A percentile compares a stretch with the other conserved stretches of the same genome.
phyloP scores from a whole-genome alignment of 2,797 vertebrate species.

The Nasua narica region DNA sequence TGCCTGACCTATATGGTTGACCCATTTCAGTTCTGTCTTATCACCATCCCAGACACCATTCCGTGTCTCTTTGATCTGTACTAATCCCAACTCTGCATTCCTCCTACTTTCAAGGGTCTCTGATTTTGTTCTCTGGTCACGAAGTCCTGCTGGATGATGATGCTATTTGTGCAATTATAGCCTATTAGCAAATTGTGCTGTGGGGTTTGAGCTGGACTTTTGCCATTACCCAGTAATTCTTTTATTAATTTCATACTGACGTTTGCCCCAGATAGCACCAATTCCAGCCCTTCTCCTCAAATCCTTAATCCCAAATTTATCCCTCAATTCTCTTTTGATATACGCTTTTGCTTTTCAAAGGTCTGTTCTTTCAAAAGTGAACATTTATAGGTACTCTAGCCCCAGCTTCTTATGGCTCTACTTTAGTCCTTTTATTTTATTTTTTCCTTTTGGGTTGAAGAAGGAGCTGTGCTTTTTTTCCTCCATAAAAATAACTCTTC shows the following conservation, averaged over 20 bases:
- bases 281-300: not conserved
- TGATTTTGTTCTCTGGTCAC: not conserved
- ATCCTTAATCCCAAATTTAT: not conserved
- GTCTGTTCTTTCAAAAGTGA: not conserved
- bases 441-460: not conserved
- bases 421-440: not conserved
- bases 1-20: not conserved
- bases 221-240: not conserved
- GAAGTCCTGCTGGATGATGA: not conserved
- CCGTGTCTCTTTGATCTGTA: not conserved
- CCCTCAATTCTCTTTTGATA: not conserved
- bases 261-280: not conserved
- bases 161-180: not conserved
- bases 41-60: not conserved
- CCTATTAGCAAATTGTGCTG: not conserved
- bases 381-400: not conserved
- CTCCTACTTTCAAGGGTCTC: not conserved
- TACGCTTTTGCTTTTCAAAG: not conserved
- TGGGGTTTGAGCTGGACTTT: not conserved
- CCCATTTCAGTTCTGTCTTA: not conserved
- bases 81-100: not conserved
- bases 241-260: not conserved
- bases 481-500: not conserved
- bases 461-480: not conserved
- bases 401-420: not conserved